Conservation (phyloP, 1,140 invertebrate genomes). For the Drusus annulatus region DNA sequence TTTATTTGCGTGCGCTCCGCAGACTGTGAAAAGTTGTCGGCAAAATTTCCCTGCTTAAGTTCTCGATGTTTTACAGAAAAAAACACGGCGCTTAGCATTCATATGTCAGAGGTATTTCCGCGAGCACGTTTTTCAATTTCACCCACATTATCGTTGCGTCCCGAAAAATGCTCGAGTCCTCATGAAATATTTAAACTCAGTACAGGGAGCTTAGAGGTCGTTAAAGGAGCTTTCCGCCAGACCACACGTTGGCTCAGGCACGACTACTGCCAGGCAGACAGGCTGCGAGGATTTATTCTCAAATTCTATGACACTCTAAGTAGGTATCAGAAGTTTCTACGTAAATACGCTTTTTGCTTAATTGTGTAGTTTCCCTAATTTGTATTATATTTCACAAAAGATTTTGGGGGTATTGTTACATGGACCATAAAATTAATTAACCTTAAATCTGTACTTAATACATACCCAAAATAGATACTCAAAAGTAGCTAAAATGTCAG, state of each 20-base stretch:
- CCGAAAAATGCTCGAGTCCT: conserved; percentile 27
- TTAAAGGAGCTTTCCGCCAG: conserved; percentile 1
- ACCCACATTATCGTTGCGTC: conserved; percentile 30
- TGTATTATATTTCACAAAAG: no score
- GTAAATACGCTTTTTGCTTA: no score
- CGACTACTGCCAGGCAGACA: not conserved
- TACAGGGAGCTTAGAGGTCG: conserved; percentile 21
- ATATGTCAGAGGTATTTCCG: conserved; percentile 10
- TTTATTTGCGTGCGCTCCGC: not conserved
- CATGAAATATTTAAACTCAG: conserved; percentile 32
- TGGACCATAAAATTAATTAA: no score
- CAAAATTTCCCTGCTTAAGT: not conserved
- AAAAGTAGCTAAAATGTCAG: no score
- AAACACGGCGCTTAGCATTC: conserved; percentile 22
- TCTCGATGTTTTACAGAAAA: not conserved
- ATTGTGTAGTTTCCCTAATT: no score
- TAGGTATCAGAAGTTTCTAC: no score
- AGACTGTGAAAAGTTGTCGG: not conserved
- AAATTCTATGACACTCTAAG: no score
- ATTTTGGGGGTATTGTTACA: no score
- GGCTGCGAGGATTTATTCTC: no score
- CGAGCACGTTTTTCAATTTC: conserved; percentile 36
- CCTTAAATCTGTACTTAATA: no score
- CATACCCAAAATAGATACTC: no score
- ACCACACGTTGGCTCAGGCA: not conserved